phyloP scores from a whole-genome alignment of 2,797 vertebrate species.

The Centropyge bicolor region DNA sequence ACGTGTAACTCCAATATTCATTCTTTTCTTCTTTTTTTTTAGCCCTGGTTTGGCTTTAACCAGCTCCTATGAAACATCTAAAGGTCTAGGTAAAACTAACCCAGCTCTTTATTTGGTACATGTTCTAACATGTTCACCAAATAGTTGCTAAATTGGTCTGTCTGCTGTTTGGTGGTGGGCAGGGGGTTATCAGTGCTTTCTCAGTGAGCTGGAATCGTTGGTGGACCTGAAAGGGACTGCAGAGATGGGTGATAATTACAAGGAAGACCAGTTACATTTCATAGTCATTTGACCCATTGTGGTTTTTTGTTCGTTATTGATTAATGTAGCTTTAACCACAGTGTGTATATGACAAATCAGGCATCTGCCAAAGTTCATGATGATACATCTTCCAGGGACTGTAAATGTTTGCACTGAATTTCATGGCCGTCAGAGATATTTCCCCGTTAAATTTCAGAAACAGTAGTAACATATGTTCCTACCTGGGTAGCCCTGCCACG shows the following conservation, averaged over 20 bases:
- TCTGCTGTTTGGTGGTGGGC: not conserved
- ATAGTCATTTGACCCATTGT: not conserved
- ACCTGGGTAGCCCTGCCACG: slow-evolving; percentile 93
- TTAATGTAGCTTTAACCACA: not conserved
- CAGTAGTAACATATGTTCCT: not conserved
- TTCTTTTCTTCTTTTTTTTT: too few species aligned
- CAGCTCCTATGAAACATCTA: not conserved
- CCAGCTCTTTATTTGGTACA: not conserved
- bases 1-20: too few species aligned
- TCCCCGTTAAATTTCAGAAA: not conserved
- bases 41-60: not conserved
- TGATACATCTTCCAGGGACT: not conserved
- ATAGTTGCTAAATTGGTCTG: too few species aligned
- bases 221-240: not conserved
- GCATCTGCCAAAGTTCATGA: not conserved
- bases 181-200: not conserved
- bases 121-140: not conserved
- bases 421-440: not conserved
- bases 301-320: too few species aligned
- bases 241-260: not conserved
- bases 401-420: not conserved
- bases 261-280: not conserved
- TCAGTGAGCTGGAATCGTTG: too few species aligned
- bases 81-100: not conserved
- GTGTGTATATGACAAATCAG: not conserved